Base-by-base conservation (phyloP, 2,113 vertebrate species). In the Hippocampus abdominalis region DNA sequence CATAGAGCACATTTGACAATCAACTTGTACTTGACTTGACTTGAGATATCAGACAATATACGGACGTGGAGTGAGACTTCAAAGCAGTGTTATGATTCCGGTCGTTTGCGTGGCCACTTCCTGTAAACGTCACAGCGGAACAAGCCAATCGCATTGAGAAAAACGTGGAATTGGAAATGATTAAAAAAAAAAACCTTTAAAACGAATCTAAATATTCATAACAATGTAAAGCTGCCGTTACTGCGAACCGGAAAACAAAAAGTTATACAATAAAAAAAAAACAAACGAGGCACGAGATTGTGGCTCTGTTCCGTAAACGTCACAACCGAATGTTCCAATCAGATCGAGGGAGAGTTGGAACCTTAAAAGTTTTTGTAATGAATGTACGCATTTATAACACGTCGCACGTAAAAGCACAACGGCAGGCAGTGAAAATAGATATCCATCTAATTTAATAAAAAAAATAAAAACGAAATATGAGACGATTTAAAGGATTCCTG, bases 231-330 rank as follows among this genome's bases (percentile, higher is more conserved):
- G 15, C 1, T 21, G 18, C 7, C 1, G 1, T 18, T 49, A 44
- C 12, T 12, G 10, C 42, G 13, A 12, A 44, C 3, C 42, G 42
- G 12, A 13, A 44, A 44, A 44, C 40, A 56, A 56, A 56, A 25
- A 25, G 11, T 4, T 59, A 13, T 59, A 13, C 13, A 57, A 57
- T 11, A 59, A 25, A 23, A 23, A 25, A 23, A 23, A 1, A 23
- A 57, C 7, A 13, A 12, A 23, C 3, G 4, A 27, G 5, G 27
- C 2, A 12, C 23, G 7, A 56, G 11, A 23, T 11, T 79, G 74
- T 86, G 81, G 78, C 77, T 71, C 81, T 63, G 89, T 90, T 72
- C 83, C 1, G 64, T 70, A 9, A 0, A 74, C 85, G 88, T 89
- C 84, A 87, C 1, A 0, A 4, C 1, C 0, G 9, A 59, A 36